Percentiles rank a stretch among this genome's conserved stretches.
Conservation (phyloP, 1,140 invertebrate species). For the Brachionus asplanchnoidis region DNA sequence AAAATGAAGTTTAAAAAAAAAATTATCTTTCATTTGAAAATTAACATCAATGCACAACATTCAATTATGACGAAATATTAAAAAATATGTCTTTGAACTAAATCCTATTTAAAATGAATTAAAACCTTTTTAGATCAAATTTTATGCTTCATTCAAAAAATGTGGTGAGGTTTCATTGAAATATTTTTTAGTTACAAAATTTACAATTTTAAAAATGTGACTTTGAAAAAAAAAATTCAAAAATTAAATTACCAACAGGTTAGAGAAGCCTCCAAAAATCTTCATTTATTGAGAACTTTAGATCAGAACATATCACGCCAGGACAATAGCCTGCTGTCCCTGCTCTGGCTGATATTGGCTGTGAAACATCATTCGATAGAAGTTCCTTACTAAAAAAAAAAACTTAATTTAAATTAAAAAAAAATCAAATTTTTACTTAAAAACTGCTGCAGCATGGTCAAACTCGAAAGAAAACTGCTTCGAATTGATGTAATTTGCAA, state of each 20-base stretch:
- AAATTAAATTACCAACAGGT: background rate
- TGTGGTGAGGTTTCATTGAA: too few relatives aligned
- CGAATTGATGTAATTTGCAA: constrained; percentile 8
- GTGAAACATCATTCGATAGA: background rate
- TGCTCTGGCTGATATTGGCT: background rate
- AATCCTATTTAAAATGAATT: too few relatives aligned
- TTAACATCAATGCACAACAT: too few relatives aligned
- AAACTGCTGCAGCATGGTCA: constrained; percentile 34
- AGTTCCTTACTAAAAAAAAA: background rate
- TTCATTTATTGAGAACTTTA: constrained; percentile 33
- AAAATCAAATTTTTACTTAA: too few relatives aligned
- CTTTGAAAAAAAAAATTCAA: background rate
- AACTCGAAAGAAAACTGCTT: background rate
- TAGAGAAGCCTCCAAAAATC: constrained; percentile 26
- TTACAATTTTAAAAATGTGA: background rate
- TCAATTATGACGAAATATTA: too few relatives aligned
- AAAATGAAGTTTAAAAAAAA: too few relatives aligned
- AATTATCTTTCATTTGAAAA: too few relatives aligned
- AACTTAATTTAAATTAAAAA: too few relatives aligned
- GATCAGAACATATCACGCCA: background rate
- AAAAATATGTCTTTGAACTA: too few relatives aligned
- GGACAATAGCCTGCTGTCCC: background rate
- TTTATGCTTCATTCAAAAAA: too few relatives aligned
- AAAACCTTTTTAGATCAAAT: too few relatives aligned
- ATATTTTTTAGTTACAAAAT: too few relatives aligned